These are phyloP conservation scores for Nysson spinosus DNA, from an alignment of 2,888 invertebrate genomes.

Conservation along the genomic window DNA sequence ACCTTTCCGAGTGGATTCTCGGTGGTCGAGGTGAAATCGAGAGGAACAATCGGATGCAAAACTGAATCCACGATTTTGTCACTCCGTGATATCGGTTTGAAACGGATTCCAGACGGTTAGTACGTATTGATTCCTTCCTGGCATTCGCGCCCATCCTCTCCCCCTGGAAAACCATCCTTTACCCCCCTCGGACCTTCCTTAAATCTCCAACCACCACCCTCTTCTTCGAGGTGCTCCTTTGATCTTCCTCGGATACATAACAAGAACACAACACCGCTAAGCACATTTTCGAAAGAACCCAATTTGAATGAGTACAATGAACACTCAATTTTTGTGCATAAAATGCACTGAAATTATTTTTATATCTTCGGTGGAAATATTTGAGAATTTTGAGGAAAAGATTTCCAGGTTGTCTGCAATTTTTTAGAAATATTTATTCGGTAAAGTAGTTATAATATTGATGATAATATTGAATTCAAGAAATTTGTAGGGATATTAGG, in stretches of 20 bases:
- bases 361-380: too few relatives aligned
- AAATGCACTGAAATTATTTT: too few relatives aligned
- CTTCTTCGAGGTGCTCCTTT: constrained; percentile 37
- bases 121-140: constrained; percentile 66
- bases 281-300: constrained; percentile 9
- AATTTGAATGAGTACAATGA: background rate
- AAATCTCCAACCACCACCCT: constrained; percentile 25
- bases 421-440: too few relatives aligned
- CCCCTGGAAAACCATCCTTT: constrained; percentile 43
- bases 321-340: too few relatives aligned
- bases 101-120: constrained; percentile 61
- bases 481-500: constrained; percentile 16
- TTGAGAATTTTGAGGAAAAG: too few relatives aligned
- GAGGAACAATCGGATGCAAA: background rate
- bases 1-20: background rate
- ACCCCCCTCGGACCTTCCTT: constrained; percentile 39
- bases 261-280: constrained; percentile 25
- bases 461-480: background rate
- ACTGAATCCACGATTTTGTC: constrained; percentile 38
- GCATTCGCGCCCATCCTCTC: constrained; percentile 34
- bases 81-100: constrained; percentile 42
- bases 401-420: too few relatives aligned
- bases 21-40: too few relatives aligned
- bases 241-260: constrained; percentile 39
- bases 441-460: too few relatives aligned